Evolutionary conservation across 1,140 invertebrate genomes (phyloP), one percentile per base, ranked within the genome.

Genomic region (Drosophila varians): DNA sequence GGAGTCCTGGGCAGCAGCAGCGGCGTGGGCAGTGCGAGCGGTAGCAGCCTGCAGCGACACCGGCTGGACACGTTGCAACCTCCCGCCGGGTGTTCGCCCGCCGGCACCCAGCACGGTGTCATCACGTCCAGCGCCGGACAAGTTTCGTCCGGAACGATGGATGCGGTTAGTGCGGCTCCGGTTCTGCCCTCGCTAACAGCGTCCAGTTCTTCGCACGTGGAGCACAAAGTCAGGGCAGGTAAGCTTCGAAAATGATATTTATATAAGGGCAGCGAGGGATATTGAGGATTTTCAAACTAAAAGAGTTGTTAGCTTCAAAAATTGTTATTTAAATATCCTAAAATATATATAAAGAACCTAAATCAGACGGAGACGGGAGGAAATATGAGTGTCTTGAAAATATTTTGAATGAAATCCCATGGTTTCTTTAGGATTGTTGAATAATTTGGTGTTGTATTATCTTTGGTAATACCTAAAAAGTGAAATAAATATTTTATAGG

Each of bases 221-320:
- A 82, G 62, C 83, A 82, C 48, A 90, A 90, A 77, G 76, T 79
- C 31, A 60, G 89, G 28, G 19, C 77, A 72, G 89, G 89, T 90
- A 54, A 62, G 84, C 49, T 9, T 1, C 5, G 1, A 6, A 43
- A 19, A 12, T 12, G 4, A 1, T 4, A n/a, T 34, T 36, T 31
- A 36, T 16, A n/a, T 9, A 1, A n/a, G n/a, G n/a, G n/a, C n/a
- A n/a, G n/a, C n/a, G n/a, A n/a, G n/a, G n/a, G n/a, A n/a, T n/a
- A n/a, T n/a, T n/a, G n/a, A n/a, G n/a, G n/a, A n/a, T n/a, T n/a
- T n/a, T n/a, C n/a, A n/a, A n/a, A n/a, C n/a, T n/a, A n/a, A n/a
- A n/a, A n/a, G n/a, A n/a, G n/a, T n/a, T n/a, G 89, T 90, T 52
- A 62, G 84, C 49, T 9, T 1, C 5, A 1, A 6, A 43, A 19